Percentiles rank a stretch among this genome's conserved stretches.
phyloP scores from a whole-genome alignment of 1,140 invertebrate genomes.

The Brachionus sp. region DNA sequence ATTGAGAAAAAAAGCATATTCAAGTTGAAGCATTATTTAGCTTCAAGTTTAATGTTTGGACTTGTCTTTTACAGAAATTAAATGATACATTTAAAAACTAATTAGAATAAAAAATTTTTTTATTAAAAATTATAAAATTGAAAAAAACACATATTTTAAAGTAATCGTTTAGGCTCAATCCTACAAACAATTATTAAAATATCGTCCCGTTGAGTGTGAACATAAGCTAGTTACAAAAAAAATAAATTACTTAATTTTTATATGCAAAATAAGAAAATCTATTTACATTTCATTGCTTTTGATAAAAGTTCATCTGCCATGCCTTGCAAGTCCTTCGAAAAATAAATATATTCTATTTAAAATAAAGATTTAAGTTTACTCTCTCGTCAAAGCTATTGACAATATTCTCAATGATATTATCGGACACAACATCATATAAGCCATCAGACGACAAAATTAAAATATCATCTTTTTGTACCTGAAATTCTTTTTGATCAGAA shows the following conservation, averaged over 20 bases:
- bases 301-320: constrained; percentile 41
- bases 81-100: too few species aligned
- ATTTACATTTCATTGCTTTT: constrained; percentile 27
- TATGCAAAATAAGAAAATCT: background rate
- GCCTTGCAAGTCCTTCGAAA: constrained; percentile 25
- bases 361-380: background rate
- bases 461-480: constrained; percentile 40
- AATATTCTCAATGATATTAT: constrained; percentile 19
- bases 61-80: too few species aligned
- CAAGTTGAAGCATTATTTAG: too few species aligned
- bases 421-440: constrained; percentile 24
- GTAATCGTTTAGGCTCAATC: background rate
- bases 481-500: background rate
- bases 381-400: constrained; percentile 2
- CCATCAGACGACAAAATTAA: constrained; percentile 37
- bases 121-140: too few species aligned
- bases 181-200: constrained; percentile 37
- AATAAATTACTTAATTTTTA: background rate
- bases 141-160: too few species aligned
- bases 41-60: too few species aligned
- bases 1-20: too few species aligned
- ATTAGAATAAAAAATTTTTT: too few species aligned
- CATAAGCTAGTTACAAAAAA: constrained; percentile 13
- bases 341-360: too few species aligned
- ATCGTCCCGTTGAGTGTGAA: constrained; percentile 37